Evolutionary conservation across 2,888 invertebrate species (phyloP), one percentile per base, ranked within the genome.

Genomic region (Pollenia labialis): DNA sequence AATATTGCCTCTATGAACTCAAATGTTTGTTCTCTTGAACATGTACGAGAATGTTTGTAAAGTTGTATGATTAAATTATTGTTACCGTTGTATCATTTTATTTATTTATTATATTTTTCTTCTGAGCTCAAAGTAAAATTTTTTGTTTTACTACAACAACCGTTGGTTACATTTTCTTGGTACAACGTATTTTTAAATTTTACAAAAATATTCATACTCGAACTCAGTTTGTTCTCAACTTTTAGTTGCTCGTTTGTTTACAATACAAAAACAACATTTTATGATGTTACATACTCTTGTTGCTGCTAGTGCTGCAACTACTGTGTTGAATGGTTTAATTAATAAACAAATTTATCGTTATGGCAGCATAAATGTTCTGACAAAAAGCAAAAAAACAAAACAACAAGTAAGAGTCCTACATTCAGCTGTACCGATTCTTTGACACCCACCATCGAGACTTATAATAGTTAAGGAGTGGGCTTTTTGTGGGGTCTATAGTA

Each of bases 311-410:
- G 48, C 54, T 82, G 42, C 14, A 58, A 58, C 66, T 75, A 4
- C 54, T 82, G 68, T 60, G 60, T 46, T 14, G 54, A 69, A 44
- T 75, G 68, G 68, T 75, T 74, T 85, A 80, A 80, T 85, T 85
- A 75, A 85, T 75, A 85, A 80, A 80, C 56, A 75, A 74, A 74
- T 68, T 60, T 74, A 56, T 76, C 48, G n/a, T 50, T 71, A 71
- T 42, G 32, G 71, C 40, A 62, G 32, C 54, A 54, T 54, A 54
- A 64, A 64, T 62, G 44, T 62, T 54, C 46, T 46, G n/a, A 56
- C 42, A 62, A 32, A 56, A 11, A 56, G 23, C 23, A 23, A 23
- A 2, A 23, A 23, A 23, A 23, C 1, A 23, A 23, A 23, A 23
- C 23, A 23, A 11, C 32, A 32, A 32, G 32, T 32, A 32, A 32